Conservation (phyloP, 2,113 vertebrate species). For the Sylvietta virens region DNA sequence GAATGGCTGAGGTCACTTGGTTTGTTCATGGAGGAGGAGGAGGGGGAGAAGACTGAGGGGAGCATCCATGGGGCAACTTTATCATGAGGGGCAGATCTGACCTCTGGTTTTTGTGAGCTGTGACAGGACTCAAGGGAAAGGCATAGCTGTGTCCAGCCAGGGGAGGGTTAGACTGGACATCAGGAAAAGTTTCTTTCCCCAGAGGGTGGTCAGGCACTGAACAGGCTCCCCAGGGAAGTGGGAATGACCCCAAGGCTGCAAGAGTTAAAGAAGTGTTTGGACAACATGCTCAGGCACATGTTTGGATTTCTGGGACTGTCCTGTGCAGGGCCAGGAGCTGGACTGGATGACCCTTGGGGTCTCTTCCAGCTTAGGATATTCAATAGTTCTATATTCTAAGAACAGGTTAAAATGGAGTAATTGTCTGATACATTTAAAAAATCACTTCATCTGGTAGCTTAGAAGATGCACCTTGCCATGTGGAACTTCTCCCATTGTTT, state of each 20-base stretch:
- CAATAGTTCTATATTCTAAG: neutral
- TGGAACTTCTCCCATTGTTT: neutral
- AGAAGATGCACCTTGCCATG: neutral
- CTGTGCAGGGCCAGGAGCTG: neutral
- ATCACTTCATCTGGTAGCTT: neutral
- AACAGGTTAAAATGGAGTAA: neutral
- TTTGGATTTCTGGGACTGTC: neutral
- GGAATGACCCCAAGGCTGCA: neutral
- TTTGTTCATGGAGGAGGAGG: neutral
- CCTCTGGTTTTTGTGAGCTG: neutral
- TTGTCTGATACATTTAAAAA: neutral
- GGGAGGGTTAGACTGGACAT: neutral
- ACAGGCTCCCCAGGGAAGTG: neutral
- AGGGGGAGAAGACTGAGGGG: neutral
- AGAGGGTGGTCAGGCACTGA: neutral
- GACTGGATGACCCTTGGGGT: neutral
- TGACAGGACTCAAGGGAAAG: neutral
- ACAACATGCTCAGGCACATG: neutral
- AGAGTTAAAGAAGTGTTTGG: neutral
- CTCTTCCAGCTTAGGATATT: neutral
- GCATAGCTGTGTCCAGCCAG: neutral
- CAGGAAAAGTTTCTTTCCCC: neutral
- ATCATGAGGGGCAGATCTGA: accelerated
- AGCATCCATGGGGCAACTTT: neutral
- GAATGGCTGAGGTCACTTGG: neutral